These are phyloP conservation scores for Centroberyx gerrardi DNA, from an alignment of 2,797 vertebrate genomes.

Conservation along the genomic window DNA sequence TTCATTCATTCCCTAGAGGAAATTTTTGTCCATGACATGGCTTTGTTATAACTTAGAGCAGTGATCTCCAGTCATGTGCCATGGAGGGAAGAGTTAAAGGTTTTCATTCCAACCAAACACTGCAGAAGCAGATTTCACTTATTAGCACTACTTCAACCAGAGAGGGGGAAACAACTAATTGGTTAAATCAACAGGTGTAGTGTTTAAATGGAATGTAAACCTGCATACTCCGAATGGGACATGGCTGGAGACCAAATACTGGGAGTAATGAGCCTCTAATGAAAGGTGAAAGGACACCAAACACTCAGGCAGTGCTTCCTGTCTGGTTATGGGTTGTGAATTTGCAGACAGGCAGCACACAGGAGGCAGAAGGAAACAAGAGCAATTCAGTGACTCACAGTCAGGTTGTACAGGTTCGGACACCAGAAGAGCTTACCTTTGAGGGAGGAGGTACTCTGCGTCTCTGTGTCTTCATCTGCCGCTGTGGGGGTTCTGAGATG, in stretches of 20 bases:
- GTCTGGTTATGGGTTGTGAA: not conserved
- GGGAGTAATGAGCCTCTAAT: not conserved
- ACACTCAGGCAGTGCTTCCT: not conserved
- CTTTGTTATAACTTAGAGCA: not conserved
- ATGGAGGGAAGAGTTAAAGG: not conserved
- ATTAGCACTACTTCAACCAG: no score
- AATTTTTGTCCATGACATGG: not conserved
- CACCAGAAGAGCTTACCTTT: constrained; percentile 84
- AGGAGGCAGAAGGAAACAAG: not conserved
- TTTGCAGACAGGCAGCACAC: not conserved
- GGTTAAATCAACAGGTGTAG: no score
- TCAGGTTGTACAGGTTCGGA: not conserved
- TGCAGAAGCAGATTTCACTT: no score
- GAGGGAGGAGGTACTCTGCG: constrained; percentile 92
- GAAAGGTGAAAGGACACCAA: not conserved
- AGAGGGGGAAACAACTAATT: no score
- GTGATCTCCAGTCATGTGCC: not conserved
- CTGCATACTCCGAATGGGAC: no score
- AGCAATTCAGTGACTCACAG: not conserved
- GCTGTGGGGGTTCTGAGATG: constrained; percentile 78
- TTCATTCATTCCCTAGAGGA: no score
- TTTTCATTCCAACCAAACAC: no score
- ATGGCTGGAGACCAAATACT: no score
- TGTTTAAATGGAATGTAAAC: no score
- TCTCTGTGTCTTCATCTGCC: constrained; percentile 92